Base-by-base conservation (phyloP, 2,113 vertebrate genomes). In the Macrotus californicus region DNA sequence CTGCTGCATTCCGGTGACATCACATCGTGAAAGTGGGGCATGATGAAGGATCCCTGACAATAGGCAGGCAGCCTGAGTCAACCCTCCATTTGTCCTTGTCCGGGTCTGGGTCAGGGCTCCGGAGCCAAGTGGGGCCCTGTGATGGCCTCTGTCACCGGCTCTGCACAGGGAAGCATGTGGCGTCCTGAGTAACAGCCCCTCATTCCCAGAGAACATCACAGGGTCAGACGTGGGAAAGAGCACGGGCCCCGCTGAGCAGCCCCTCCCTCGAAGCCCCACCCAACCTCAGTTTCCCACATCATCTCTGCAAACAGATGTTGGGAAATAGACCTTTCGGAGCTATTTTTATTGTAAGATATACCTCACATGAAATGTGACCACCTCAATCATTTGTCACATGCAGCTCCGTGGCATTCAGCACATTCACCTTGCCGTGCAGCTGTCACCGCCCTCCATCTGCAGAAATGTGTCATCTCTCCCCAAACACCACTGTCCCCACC, bases 151-250 rank as follows among this genome's bases (percentile, higher is more conserved):
- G 19, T 39, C 14, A 1, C 0, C 0, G 12, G 88, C 16, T 46
- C 76, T 3, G 2, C n/a, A 13, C 48, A 8, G 7, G 9, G 26
- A 76, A 39, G 26, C 41, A 52, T 8, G 1, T 14, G n/a, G 29
- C 0, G 0, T 14, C 72, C 52, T 24, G 3, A 1, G 13, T 4
- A 3, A 6, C 0, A 0, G 19, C 2, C 21, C 56, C 11, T 31
- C 0, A 0, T 13, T n/a, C 64, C n/a, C 3, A 24, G 34, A 75
- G 48, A 52, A 3, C 0, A 0, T 5, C 43, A 4, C 72, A 11
- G 46, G 48, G 36, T 41, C 50, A 19, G 36, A 26, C 5, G 16
- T 0, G 2, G 3, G 12, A 24, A 22, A n/a, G 16, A 15, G 7
- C 43, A 2, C 0, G 11, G 21, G 67, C 14, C 12, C 77, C 1